Evolutionary conservation across 2,113 vertebrate species (phyloP), one percentile per base, ranked within the genome.

Genomic region (Prionailurus bengalensis): DNA sequence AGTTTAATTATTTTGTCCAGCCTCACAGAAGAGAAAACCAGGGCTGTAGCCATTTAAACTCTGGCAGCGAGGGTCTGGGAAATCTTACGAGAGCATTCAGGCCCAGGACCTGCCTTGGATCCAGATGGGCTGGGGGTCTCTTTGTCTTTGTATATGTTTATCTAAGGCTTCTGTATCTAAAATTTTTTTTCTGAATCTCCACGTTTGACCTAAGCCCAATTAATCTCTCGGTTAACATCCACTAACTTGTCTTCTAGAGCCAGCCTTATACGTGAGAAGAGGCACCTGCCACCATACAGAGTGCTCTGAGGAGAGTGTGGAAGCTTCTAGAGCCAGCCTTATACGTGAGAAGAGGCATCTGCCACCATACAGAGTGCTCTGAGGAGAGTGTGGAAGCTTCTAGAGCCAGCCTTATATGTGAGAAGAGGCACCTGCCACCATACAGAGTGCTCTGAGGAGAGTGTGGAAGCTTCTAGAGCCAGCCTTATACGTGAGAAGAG

Each of bases 31-130:
- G 74, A 88, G 36, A 63, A 79, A 66, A 58, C 63, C 66, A 96
- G 39, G 55, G 55, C 74, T 66, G 9, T 16, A 93, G 65, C 33
- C 84, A 58, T 61, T 76, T 51, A 61, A 42, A 88, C 39, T 19
- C 78, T 2, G 39, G 84, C 70, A 84, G 71, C 2, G 7, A 80
- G 51, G 45, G 15, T 80, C 91, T 96, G 96, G 94, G 92, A 97
- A 74, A 91, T 79, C 85, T 96, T 58, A 76, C 0, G 2, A 80
- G 25, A 36, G n/a, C 48, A n/a, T 2, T 15, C 29, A 78, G 93
- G 70, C 63, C 94, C 45, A 4, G 36, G 91, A 88, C 74, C 91
- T 27, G 84, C 89, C 68, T 96, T 1, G 0, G 42, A 51, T 45
- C 42, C 73, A 95, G 53, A 95, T 36, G 45, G 31, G 19, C 76